These are phyloP conservation scores for Lysandra coridon DNA, from an alignment of 2,888 invertebrate genomes.

Conservation along the genomic window DNA sequence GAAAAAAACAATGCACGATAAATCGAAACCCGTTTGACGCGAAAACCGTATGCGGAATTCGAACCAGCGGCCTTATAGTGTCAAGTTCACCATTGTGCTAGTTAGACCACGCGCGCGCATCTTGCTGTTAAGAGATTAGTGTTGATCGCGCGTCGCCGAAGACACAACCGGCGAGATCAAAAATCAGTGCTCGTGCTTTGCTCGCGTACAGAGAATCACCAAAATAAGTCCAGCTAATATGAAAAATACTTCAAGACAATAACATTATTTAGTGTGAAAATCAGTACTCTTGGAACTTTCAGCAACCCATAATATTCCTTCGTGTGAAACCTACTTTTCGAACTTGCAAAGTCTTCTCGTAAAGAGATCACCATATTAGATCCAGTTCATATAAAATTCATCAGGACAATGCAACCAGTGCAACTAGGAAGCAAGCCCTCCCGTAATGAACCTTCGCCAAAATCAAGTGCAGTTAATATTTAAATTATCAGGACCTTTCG, in stretches of 20 bases:
- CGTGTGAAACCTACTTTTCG: too few relatives aligned
- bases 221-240: not conserved
- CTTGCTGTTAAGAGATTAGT: constrained; percentile 15
- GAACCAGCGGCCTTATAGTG: constrained; percentile 3
- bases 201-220: too few relatives aligned
- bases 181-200: not conserved
- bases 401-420: not conserved
- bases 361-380: too few relatives aligned
- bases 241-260: too few relatives aligned
- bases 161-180: not conserved
- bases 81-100: constrained; percentile 18
- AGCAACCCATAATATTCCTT: too few relatives aligned
- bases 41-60: not conserved
- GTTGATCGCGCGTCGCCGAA: not conserved
- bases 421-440: not conserved
- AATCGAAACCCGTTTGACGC: not conserved
- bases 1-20: not conserved
- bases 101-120: constrained; percentile 13
- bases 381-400: not conserved
- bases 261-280: too few relatives aligned
- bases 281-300: too few relatives aligned
- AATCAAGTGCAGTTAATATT: not conserved
- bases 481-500: not conserved
- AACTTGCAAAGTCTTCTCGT: too few relatives aligned
- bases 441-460: not conserved